These are phyloP conservation scores for Neotoxoptera formosana DNA, from an alignment of 1,140 invertebrate species.

Conservation along the genomic window DNA sequence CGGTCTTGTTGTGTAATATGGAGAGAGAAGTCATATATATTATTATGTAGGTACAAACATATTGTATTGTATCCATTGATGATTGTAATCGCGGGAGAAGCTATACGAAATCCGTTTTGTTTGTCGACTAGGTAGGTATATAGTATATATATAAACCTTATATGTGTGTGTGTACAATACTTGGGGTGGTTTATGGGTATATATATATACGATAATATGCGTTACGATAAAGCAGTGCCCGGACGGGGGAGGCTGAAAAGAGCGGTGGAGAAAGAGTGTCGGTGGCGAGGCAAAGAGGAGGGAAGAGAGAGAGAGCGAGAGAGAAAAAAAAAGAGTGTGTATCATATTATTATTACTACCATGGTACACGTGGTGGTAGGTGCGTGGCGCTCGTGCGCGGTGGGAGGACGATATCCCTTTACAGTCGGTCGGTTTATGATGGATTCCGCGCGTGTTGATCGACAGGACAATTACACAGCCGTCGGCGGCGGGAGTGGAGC, in stretches of 20 bases:
- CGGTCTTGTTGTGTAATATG: neutral
- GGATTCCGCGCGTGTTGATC: conserved; percentile 46
- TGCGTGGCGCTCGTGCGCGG: neutral
- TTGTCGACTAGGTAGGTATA: neutral
- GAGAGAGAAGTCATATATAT: neutral
- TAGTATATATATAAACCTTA: neutral
- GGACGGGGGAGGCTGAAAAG: neutral
- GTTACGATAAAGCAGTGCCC: neutral
- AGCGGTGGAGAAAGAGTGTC: neutral
- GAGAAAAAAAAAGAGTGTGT: neutral
- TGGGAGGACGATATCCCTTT: conserved; percentile 5
- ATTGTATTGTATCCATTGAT: conserved; percentile 17
- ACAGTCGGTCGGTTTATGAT: conserved; percentile 51
- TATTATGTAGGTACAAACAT: neutral
- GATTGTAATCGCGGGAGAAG: neutral
- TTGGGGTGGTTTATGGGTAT: neutral
- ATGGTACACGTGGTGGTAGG: neutral
- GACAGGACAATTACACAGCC: conserved; percentile 52
- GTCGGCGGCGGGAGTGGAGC: neutral
- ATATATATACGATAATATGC: too few relatives aligned
- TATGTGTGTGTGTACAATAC: neutral
- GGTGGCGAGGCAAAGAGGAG: too few relatives aligned
- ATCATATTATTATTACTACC: conserved; percentile 14
- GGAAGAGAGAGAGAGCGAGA: neutral
- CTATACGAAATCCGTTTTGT: neutral